Conservation (phyloP, 1,140 invertebrate species). For the Centruroides vittatus region DNA sequence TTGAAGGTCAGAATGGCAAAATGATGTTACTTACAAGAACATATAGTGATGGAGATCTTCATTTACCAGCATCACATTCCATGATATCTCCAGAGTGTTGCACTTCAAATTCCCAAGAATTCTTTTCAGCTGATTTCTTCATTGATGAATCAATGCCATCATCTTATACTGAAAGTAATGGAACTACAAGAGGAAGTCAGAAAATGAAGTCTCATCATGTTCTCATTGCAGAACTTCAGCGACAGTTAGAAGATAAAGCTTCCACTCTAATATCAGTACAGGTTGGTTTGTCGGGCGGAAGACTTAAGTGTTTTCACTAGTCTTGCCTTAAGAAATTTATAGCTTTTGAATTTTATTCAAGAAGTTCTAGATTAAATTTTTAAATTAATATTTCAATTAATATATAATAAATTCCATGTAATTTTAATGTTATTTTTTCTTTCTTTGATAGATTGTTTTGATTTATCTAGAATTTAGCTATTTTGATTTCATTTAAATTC, state of each 20-base stretch:
- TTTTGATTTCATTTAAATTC: too few species aligned
- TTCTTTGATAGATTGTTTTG: too few species aligned
- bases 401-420: too few species aligned
- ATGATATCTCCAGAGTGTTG: not conserved
- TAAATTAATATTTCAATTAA: too few species aligned
- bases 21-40: not conserved
- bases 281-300: not conserved
- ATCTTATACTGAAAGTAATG: conserved; percentile 27
- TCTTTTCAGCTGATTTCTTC: conserved; percentile 65
- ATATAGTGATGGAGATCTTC: not conserved
- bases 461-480: too few species aligned
- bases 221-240: conserved; percentile 23
- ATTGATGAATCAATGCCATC: conserved; percentile 58
- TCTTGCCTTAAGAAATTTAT: not conserved
- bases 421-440: too few species aligned
- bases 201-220: conserved; percentile 20
- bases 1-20: not conserved
- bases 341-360: too few species aligned
- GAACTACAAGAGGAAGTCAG: conserved; percentile 13
- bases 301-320: too few species aligned
- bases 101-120: conserved; percentile 34
- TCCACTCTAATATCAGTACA: conserved; percentile 38
- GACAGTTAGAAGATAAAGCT: conserved; percentile 31
- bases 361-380: too few species aligned
- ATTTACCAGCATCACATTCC: not conserved